Evolutionary conservation across 2,888 invertebrate genomes (phyloP).

Genomic region (Scrobipalpa costella): DNA sequence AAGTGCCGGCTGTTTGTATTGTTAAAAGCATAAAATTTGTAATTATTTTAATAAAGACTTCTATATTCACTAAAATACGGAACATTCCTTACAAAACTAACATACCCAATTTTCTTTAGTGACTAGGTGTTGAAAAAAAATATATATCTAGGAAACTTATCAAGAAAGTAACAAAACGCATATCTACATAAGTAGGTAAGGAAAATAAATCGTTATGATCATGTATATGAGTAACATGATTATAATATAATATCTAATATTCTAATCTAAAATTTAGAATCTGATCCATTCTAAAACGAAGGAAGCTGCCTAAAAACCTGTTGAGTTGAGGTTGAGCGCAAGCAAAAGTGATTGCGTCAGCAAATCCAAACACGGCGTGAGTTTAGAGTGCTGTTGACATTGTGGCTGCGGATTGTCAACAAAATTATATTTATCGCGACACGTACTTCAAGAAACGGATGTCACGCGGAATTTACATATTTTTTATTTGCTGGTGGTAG

Average conservation of each 20-base stretch:
- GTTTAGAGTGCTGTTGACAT: slow-evolving; percentile 16
- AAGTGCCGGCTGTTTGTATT: slow-evolving; percentile 9
- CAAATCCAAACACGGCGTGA: slow-evolving; percentile 20
- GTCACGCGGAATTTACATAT: slow-evolving; percentile 27
- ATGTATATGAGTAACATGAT: too few species aligned
- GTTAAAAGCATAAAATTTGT: not conserved
- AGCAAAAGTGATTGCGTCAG: slow-evolving; percentile 25
- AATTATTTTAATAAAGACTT: not conserved
- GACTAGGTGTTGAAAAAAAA: too few species aligned
- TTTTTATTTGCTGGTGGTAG: slow-evolving; percentile 3
- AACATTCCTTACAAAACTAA: too few species aligned
- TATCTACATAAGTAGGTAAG: too few species aligned
- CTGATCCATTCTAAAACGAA: too few species aligned
- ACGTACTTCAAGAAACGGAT: slow-evolving; percentile 20
- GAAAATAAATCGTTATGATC: too few species aligned
- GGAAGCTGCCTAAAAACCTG: slow-evolving; percentile 3
- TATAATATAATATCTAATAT: too few species aligned
- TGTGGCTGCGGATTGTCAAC: slow-evolving; percentile 20
- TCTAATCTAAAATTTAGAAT: too few species aligned
- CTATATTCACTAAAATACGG: too few species aligned
- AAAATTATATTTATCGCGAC: slow-evolving; percentile 26
- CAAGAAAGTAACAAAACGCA: too few species aligned
- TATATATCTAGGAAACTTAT: too few species aligned
- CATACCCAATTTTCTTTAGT: too few species aligned
- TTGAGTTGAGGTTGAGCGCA: slow-evolving; percentile 6